A percentile compares a stretch with the other conserved stretches of the same genome.
Conservation (phyloP, 1,140 invertebrate species). For the Achroia grisella region DNA sequence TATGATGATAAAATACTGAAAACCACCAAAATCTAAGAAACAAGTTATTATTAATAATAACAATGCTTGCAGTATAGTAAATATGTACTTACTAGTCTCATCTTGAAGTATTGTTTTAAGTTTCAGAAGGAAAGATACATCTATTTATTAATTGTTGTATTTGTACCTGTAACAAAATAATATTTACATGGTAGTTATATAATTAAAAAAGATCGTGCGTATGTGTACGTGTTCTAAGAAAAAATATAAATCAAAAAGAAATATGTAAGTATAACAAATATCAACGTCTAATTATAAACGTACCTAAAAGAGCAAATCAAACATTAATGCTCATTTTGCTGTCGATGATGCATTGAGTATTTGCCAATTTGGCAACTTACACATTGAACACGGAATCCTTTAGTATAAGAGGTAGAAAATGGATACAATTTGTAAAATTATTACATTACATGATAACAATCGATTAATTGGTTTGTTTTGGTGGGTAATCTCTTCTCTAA, state of each 20-base stretch:
- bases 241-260: no score
- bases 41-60: no score
- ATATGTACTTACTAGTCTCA: conserved; percentile 54
- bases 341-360: conserved; percentile 25
- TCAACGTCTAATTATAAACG: no score
- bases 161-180: conserved; percentile 40
- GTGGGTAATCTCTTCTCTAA: no score
- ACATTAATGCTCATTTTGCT: conserved; percentile 11
- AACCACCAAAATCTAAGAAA: no score
- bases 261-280: no score
- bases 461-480: no score
- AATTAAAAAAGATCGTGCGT: no score
- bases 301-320: conserved; percentile 3
- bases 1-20: no score
- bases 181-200: not conserved
- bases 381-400: conserved; percentile 21
- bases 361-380: conserved; percentile 33
- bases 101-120: conserved; percentile 36
- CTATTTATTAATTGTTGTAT: conserved; percentile 26
- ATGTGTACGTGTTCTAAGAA: no score
- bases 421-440: no score
- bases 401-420: not conserved
- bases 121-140: conserved; percentile 19
- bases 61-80: not conserved
- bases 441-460: no score